Conservation (phyloP, 2,797 vertebrate genomes). For the Coracias cyanogaster region DNA sequence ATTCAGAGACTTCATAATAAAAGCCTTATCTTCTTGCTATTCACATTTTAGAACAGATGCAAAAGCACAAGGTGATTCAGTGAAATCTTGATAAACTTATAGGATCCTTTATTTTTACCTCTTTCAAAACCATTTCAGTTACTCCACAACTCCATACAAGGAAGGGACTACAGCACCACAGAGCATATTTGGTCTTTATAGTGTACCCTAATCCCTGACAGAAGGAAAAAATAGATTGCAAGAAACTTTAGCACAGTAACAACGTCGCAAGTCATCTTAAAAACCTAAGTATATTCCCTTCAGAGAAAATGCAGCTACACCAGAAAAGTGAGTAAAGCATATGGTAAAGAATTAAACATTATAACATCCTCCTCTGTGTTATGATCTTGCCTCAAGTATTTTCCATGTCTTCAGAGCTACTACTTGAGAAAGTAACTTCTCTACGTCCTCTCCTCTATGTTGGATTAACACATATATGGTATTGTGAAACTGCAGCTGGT, state of each 20-base stretch:
- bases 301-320: background rate
- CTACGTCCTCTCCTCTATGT: background rate
- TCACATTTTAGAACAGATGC: background rate
- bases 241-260: background rate
- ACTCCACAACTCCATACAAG: background rate
- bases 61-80: background rate
- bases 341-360: background rate
- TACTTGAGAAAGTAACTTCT: background rate
- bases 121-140: background rate
- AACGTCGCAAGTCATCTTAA: background rate
- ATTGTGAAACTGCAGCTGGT: background rate
- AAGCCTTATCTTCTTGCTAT: background rate
- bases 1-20: background rate
- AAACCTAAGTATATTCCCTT: background rate
- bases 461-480: fast-evolving
- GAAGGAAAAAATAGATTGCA: background rate
- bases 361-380: background rate
- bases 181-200: background rate
- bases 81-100: background rate
- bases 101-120: background rate
- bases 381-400: background rate
- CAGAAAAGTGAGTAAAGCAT: background rate
- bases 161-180: background rate
- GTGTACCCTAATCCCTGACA: background rate
- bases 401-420: background rate